Evolutionary conservation across 1,140 invertebrate species (phyloP), one percentile per base, ranked within the genome.

Genomic region (Zaprionus gabonicus): DNA sequence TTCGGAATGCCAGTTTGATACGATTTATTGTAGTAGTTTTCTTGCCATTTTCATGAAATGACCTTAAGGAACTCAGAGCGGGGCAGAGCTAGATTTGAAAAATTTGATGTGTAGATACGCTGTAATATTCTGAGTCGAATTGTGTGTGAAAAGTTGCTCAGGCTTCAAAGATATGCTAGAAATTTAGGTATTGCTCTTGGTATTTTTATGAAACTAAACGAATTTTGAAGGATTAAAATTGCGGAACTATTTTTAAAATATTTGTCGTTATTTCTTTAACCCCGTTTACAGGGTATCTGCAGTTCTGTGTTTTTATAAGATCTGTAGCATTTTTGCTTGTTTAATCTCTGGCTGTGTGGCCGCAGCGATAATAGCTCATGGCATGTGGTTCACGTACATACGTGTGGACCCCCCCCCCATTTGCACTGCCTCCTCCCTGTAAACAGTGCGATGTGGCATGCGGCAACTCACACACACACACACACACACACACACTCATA

Each of bases 351-450:
- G 38, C 38, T 70, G 71, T 68, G 57, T 36, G 63, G 64, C 57
- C 75, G 59, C 70, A 68, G 71, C 65, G 75, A 73, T 77, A 77
- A 77, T 77, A 73, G 63, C 75, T 77, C 71, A 68, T 77, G 75
- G 64, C 75, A 73, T 77, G 70, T 77, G 63, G 75, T 69, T 63
- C 62, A 67, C 62, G 56, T 76, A 66, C 70, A 28, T 5, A 55
- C 23, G 41, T 46, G n/a, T 31, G 53, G 13, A 46, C 17, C 31
- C 31, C 17, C 57, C 17, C 17, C 38, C 34, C 20, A 20, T 28
- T 31, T 31, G 1, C 34, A 51, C 5, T 28, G 12, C 17, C 51
- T 6, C 25, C n/a, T 23, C 3, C 28, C 31, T 5, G 10, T 31
- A 17, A 60, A 69, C 57, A 44, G 34, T 70, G 67, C 51, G 67